Conservation (phyloP, 2,113 vertebrate genomes). For the Actinemys pallida region DNA sequence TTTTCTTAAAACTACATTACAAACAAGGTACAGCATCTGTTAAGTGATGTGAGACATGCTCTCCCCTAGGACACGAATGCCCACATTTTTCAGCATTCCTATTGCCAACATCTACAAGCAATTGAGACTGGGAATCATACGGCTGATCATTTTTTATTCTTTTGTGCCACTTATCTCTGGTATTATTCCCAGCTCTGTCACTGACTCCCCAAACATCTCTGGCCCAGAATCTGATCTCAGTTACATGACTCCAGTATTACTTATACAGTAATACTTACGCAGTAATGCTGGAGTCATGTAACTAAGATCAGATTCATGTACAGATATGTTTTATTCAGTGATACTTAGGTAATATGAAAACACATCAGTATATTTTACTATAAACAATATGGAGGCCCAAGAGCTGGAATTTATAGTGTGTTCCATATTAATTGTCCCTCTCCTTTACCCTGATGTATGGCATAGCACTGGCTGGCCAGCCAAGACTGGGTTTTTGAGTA, state of each 20-base stretch:
- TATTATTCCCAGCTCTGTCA: background rate
- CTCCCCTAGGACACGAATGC: fast-evolving
- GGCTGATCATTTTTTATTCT: background rate
- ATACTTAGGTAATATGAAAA: background rate
- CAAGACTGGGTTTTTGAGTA: background rate
- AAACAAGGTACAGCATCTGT: background rate
- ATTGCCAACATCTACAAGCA: background rate
- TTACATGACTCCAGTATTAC: background rate
- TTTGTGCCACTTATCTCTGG: background rate
- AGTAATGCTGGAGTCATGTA: background rate
- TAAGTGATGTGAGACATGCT: fast-evolving
- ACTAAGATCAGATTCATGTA: background rate
- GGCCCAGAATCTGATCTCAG: background rate
- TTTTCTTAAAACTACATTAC: background rate
- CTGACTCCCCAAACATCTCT: background rate
- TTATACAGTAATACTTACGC: background rate
- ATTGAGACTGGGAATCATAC: background rate
- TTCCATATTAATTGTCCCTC: background rate
- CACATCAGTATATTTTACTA: background rate
- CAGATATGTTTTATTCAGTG: background rate
- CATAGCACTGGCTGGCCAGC: background rate
- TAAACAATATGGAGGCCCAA: background rate
- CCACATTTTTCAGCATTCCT: background rate
- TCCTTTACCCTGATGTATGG: background rate
- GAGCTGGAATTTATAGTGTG: background rate